Conservation (phyloP, 2,113 vertebrate species). For the Mormyrus lacerda region DNA sequence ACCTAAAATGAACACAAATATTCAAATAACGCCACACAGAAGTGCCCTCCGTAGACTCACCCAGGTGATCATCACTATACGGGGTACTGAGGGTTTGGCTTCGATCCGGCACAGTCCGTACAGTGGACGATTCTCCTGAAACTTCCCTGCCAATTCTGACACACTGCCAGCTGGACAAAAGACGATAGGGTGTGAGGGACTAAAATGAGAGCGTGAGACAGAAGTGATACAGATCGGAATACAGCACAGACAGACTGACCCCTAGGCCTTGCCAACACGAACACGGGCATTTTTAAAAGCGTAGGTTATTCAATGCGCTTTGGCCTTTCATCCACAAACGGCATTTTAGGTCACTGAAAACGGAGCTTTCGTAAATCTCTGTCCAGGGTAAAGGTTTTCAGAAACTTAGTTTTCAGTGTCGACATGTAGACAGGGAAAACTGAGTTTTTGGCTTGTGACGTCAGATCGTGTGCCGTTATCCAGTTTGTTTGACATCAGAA, state of each 20-base stretch:
- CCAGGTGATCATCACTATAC: constrained; percentile 50
- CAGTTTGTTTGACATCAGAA: too few relatives aligned
- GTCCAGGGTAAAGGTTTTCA: too few relatives aligned
- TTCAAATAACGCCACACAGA: not conserved
- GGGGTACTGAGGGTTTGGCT: constrained; percentile 16
- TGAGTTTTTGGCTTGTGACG: too few relatives aligned
- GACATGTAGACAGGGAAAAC: too few relatives aligned
- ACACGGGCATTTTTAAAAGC: too few relatives aligned
- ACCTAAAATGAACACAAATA: not conserved
- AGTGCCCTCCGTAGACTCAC: constrained; percentile 33
- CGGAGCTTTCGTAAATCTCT: too few relatives aligned
- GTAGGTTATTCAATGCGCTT: too few relatives aligned
- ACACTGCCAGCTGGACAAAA: constrained; percentile 44
- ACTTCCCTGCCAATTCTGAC: constrained; percentile 43
- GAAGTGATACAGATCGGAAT: not conserved
- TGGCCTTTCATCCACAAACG: too few relatives aligned
- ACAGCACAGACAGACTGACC: not conserved
- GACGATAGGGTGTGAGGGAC: not conserved
- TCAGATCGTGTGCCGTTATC: too few relatives aligned
- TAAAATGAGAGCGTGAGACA: not conserved
- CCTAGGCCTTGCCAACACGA: not conserved
- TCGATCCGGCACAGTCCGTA: constrained; percentile 52
- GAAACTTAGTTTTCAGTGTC: too few relatives aligned
- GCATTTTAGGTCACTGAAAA: too few relatives aligned
- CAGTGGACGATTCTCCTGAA: constrained; percentile 36